Percentiles rank a stretch among this genome's conserved stretches.
Evolutionary conservation across 2,888 invertebrate genomes (phyloP).

Genomic region (Eudiplozoon nipponicum): DNA sequence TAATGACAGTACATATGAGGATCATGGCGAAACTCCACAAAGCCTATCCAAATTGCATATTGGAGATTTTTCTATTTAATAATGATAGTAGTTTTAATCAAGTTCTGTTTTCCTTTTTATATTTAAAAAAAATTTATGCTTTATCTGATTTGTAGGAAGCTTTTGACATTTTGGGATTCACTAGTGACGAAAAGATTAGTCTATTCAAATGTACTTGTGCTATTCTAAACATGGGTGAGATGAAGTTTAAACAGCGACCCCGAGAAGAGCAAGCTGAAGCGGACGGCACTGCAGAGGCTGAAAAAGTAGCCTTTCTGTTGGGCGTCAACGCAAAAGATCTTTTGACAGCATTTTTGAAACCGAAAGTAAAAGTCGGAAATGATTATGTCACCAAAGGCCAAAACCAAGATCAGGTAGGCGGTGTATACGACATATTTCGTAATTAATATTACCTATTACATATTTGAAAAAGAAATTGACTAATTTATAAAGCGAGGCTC

Average conservation of each 20-base stretch:
- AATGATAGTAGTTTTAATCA: too few species aligned
- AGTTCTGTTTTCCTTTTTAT: too few species aligned
- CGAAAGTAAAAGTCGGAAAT: constrained; percentile 76
- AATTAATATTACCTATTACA: too few species aligned
- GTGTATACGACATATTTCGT: constrained; percentile 1
- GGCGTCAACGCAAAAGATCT: constrained; percentile 53
- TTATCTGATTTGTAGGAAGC: constrained; percentile 40
- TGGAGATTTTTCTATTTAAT: background rate
- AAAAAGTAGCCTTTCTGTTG: constrained; percentile 59
- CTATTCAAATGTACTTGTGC: constrained; percentile 85
- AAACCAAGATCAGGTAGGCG: constrained; percentile 43
- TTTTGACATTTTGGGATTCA: constrained; percentile 93
- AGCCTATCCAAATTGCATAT: background rate
- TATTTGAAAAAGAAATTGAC: too few species aligned
- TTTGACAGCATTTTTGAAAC: constrained; percentile 47
- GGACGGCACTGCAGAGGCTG: constrained; percentile 38
- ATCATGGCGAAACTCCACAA: background rate
- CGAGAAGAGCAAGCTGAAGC: constrained; percentile 57
- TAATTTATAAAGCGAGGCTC: too few species aligned
- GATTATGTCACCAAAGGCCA: constrained; percentile 94
- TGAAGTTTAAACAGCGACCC: constrained; percentile 99
- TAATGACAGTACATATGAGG: too few species aligned
- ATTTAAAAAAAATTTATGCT: background rate
- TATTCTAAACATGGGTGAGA: constrained; percentile 97
- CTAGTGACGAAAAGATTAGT: constrained; percentile 57